Conservation (phyloP, 2,797 vertebrate genomes). For the Chaetodon trifasciatus region DNA sequence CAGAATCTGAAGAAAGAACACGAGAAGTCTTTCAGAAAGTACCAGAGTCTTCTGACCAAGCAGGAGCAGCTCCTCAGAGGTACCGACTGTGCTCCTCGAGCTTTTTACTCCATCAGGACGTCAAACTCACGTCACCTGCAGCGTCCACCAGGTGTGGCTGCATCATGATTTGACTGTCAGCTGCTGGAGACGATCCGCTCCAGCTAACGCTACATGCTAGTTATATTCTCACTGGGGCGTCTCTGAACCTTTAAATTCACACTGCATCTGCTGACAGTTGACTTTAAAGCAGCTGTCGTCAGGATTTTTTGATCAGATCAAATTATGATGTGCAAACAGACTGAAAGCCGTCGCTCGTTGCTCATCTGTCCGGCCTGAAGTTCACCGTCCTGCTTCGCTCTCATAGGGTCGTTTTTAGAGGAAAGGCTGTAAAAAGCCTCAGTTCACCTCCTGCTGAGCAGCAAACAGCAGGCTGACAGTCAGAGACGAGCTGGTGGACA, state of each 20-base stretch:
- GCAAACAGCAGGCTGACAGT: too few relatives aligned
- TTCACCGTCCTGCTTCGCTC: too few relatives aligned
- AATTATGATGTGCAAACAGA: too few relatives aligned
- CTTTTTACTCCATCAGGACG: background rate
- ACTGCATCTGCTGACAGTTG: too few relatives aligned
- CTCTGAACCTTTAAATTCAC: background rate
- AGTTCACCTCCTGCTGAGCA: too few relatives aligned
- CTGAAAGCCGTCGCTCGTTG: too few relatives aligned
- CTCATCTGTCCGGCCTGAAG: too few relatives aligned
- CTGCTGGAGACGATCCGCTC: background rate
- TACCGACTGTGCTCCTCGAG: background rate
- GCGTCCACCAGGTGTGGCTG: background rate
- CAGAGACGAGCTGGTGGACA: too few relatives aligned
- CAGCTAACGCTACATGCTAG: background rate
- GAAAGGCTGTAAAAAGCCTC: too few relatives aligned
- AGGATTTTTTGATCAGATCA: too few relatives aligned
- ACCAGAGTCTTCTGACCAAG: conserved; percentile 92
- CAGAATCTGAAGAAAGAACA: conserved; percentile 93
- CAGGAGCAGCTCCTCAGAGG: conserved; percentile 94
- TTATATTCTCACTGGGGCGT: background rate
- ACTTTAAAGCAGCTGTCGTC: too few relatives aligned
- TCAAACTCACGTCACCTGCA: background rate
- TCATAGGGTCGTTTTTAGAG: too few relatives aligned
- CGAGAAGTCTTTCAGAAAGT: conserved; percentile 94
- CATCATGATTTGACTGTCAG: background rate